Evolutionary conservation across 64 coral and sea anemone genomes (phyloP).

Genomic region (Acropora yongei): DNA sequence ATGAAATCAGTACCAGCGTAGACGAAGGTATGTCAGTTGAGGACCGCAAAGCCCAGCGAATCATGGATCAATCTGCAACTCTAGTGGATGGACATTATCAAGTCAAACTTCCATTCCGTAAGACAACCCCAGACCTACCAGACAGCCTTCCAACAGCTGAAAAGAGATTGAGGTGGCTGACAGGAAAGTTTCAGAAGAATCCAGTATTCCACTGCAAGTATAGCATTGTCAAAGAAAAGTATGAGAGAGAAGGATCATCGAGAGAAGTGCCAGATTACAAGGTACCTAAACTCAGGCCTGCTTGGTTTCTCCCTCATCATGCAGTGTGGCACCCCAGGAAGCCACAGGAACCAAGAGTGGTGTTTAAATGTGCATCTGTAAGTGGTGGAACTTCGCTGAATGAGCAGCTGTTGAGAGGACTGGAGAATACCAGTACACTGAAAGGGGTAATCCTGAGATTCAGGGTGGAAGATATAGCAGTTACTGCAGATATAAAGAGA

Average conservation of each 20-base stretch:
- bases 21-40: background rate
- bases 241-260: constrained; percentile 18
- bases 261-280: background rate
- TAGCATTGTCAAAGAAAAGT: constrained; percentile 50
- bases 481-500: no score
- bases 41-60: background rate
- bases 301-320: background rate
- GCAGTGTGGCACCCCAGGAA: constrained; percentile 57
- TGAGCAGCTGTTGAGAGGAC: background rate
- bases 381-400: no score
- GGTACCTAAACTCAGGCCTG: background rate
- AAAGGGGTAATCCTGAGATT: constrained; percentile 35
- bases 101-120: constrained; percentile 64
- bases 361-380: no score
- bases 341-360: background rate
- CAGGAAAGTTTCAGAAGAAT: constrained; percentile 62
- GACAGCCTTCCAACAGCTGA: constrained; percentile 51
- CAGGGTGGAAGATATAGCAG: no score
- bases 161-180: constrained; percentile 61
- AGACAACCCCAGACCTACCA: constrained; percentile 67
- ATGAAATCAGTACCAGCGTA: background rate
- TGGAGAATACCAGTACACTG: constrained; percentile 52
- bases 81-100: constrained; percentile 68
- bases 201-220: constrained; percentile 56
- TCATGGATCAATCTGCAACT: constrained; percentile 59